Evolutionary conservation across 2,888 invertebrate genomes (phyloP).

Genomic region (Ashinkailepas kermadecensis): DNA sequence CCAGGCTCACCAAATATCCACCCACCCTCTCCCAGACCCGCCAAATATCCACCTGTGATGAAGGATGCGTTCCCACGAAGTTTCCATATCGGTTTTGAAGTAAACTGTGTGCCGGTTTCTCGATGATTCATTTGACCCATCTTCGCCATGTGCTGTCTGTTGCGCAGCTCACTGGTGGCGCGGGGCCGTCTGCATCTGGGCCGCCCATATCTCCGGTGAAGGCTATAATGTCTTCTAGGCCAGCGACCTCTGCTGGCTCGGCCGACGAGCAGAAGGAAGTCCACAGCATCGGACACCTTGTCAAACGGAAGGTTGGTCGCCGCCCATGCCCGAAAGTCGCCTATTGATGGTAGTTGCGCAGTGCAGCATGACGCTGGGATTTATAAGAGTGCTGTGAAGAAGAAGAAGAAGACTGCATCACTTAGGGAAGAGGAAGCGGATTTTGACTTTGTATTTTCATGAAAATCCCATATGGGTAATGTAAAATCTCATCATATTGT

Average conservation of each 20-base stretch:
- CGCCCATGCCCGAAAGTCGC: neutral
- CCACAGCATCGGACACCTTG: slow-evolving; percentile 5
- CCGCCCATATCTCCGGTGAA: slow-evolving; percentile 15
- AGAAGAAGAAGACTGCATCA: neutral
- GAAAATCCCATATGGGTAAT: no score
- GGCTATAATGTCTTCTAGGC: neutral
- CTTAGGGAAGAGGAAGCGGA: neutral
- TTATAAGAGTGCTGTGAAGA: neutral
- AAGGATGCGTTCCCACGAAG: no score
- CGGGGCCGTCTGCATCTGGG: neutral
- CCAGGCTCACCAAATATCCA: no score
- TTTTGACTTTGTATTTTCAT: neutral
- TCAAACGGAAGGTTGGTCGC: slow-evolving; percentile 6
- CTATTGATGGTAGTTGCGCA: neutral
- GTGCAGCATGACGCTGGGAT: neutral
- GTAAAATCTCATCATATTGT: no score
- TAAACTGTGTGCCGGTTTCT: no score
- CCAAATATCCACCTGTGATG: no score
- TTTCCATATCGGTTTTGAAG: no score
- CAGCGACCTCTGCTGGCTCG: neutral
- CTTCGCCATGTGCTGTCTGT: no score
- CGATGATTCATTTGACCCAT: no score
- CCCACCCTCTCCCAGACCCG: no score
- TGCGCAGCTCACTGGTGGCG: neutral
- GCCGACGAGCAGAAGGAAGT: neutral